Evolutionary conservation across 2,797 vertebrate species (phyloP), one percentile per base, ranked within the genome.

Genomic region (Pampus argenteus): DNA sequence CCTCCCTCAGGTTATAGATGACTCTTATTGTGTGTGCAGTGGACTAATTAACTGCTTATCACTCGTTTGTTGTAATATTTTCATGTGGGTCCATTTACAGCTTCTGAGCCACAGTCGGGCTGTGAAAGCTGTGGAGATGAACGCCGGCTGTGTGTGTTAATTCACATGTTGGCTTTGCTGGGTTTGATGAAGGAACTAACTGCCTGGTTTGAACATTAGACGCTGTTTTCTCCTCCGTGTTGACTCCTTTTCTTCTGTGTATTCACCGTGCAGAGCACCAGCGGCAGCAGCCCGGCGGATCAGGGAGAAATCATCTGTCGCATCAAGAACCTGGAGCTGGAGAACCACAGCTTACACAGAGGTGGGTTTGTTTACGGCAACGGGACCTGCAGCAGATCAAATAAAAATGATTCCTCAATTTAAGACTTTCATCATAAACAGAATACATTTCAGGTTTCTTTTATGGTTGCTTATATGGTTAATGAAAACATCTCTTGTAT

Each of bases 331-430:
- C 92, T 99, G 89, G 97, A 99, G 82, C 90, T 91, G 62, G 97
- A 99, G 91, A 99, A 98, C 84, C 94, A 95, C 50, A 96, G 84
- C 73, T 94, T 99, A 75, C 86, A 92, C 79, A 95, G 92, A 82
- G 96, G 97, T 99, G 59, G 76, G 71, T 31, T 36, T 42, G 17
- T 71, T 51, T 60, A 20, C 18, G 4, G 20, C n/a, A n/a, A n/a
- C n/a, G n/a, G n/a, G 47, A 66, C 36, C 29, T 22, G 34, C 34
- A 36, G 34, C 2, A 52, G 2, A 31, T 10, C 15, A 26, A n/a
- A 28, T n/a, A 58, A 23, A 18, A 18, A n/a, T 50, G 9, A 20
- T 20, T 23, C 26, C 8, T 9, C 17, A 28, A 3, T 40, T 15
- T 23, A 3, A 23, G 26, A 11, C 22, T 28, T 18, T 26, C 2